phyloP scores from a whole-genome alignment of 2,797 vertebrate species.

The Scyliorhinus canicula region DNA sequence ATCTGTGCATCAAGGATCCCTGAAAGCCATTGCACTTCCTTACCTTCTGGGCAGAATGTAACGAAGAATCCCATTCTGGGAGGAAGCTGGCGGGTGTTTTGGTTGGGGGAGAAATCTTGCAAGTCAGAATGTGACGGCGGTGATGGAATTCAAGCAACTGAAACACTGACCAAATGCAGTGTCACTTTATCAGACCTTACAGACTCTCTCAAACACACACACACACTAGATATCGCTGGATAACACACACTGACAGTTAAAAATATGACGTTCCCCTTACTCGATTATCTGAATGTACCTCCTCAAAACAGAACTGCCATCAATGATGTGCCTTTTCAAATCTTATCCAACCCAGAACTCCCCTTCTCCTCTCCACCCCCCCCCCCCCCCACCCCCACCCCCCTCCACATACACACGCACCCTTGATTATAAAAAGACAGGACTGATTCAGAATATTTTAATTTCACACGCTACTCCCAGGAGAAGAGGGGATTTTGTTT shows the following conservation, averaged over 20 bases:
- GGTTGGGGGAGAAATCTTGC: background rate
- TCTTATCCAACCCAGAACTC: slow-evolving; percentile 1
- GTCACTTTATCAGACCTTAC: slow-evolving; percentile 4
- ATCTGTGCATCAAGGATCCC: background rate
- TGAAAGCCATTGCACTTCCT: background rate
- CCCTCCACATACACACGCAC: background rate
- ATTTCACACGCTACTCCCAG: slow-evolving; percentile 66
- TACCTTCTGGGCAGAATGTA: background rate
- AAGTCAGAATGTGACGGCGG: background rate
- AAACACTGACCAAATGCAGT: background rate
- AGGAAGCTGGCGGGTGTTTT: background rate
- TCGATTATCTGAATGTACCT: background rate
- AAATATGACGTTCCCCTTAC: background rate
- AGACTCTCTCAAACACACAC: background rate
- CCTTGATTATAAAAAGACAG: slow-evolving; percentile 30
- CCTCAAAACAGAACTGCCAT: background rate
- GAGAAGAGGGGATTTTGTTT: slow-evolving; percentile 45
- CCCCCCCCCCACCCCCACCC: background rate
- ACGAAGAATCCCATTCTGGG: background rate
- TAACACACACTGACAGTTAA: slow-evolving; percentile 14
- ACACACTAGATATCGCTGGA: background rate
- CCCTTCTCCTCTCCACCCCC: background rate
- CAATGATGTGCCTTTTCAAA: slow-evolving; percentile 28
- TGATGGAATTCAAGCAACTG: background rate
- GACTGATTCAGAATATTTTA: slow-evolving; percentile 46